These are phyloP conservation scores for Labia minor DNA, from an alignment of 2,888 invertebrate genomes.

Conservation along the genomic window DNA sequence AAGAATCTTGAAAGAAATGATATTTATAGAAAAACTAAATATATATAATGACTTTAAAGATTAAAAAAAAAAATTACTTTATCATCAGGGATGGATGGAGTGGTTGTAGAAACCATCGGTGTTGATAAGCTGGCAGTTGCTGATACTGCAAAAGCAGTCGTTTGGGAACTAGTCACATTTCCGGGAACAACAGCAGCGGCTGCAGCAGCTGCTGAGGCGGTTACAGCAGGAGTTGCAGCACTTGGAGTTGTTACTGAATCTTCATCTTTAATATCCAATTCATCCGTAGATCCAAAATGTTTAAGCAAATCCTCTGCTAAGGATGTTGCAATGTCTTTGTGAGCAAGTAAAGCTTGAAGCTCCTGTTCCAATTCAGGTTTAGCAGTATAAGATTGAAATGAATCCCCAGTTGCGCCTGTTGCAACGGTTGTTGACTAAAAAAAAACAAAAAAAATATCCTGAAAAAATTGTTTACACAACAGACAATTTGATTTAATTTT, in stretches of 20 bases:
- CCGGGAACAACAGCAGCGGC: not conserved
- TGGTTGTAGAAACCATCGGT: not conserved
- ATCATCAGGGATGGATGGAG: not conserved
- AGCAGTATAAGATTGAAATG: slow-evolving; percentile 31
- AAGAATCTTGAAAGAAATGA: no score
- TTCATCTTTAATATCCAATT: slow-evolving; percentile 43
- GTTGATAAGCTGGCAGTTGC: not conserved
- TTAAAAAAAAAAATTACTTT: not conserved
- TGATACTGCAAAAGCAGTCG: not conserved
- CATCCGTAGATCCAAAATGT: slow-evolving; percentile 57
- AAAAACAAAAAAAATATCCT: not conserved
- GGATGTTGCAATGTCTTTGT: slow-evolving; percentile 63
- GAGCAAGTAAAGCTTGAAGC: slow-evolving; percentile 58
- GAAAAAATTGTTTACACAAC: no score
- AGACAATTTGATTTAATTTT: no score
- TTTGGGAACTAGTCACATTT: no score
- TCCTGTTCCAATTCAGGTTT: slow-evolving; percentile 58
- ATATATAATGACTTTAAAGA: no score
- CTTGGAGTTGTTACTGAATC: slow-evolving; percentile 15
- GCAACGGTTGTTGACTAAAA: not conserved
- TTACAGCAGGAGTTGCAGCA: slow-evolving; percentile 9
- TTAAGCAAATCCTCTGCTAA: slow-evolving; percentile 80
- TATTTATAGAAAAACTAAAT: no score
- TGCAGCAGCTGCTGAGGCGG: not conserved
- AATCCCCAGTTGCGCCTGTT: slow-evolving; percentile 22